Evolutionary conservation across 2,797 vertebrate genomes (phyloP).

Genomic region (Taeniopygia guttata): DNA sequence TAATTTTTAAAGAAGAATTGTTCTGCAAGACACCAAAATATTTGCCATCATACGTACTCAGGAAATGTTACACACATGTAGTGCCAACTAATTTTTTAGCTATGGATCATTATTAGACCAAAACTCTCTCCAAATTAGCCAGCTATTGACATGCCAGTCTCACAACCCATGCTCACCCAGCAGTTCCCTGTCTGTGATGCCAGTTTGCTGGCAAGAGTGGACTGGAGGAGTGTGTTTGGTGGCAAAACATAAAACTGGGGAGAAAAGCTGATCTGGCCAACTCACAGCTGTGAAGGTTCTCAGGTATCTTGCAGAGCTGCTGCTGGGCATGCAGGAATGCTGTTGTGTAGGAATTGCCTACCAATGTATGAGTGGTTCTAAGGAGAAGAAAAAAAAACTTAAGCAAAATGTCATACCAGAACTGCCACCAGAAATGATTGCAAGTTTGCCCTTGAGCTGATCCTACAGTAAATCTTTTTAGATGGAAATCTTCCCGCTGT

Average conservation of each 20-base stretch:
- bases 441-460: not conserved
- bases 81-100: not conserved
- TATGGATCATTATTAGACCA: not conserved
- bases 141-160: not conserved
- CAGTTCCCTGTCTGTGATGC: not conserved
- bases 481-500: not conserved
- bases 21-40: not conserved
- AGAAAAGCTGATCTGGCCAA: not conserved
- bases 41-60: not conserved
- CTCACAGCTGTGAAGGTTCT: not conserved
- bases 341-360: not conserved
- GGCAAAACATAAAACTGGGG: not conserved
- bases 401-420: not conserved
- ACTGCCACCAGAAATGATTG: not conserved
- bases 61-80: not conserved
- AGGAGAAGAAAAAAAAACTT: not conserved
- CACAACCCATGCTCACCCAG: not conserved
- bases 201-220: not conserved
- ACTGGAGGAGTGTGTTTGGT: accelerated
- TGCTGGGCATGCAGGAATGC: not conserved
- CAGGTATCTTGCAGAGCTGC: accelerated
- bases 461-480: not conserved
- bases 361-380: accelerated
- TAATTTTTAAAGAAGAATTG: not conserved
- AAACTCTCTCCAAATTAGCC: not conserved